Evolutionary conservation across 2,797 vertebrate species (phyloP), one percentile per base, ranked within the genome.

Genomic region (Leptoclinus maculatus): DNA sequence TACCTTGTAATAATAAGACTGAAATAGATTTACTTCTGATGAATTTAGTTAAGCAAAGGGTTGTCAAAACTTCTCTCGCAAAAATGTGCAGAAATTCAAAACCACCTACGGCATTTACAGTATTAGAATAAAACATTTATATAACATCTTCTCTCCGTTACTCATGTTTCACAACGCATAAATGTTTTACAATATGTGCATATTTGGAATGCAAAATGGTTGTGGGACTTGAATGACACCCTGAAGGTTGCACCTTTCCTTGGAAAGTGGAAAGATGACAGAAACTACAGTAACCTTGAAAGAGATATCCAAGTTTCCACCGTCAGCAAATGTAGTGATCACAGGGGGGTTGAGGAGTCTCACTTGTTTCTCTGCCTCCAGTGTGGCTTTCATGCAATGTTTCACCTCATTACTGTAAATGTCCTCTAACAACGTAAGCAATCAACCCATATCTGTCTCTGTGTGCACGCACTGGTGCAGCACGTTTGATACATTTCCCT

Each of bases 381-480:
- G 59, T 78, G 65, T 70, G 63, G 63, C 56, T 76, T 89, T 76
- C 84, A 78, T 85, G 87, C 83, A 73, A 73, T 85, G 71, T 68
- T 90, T 88, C 80, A 83, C 83, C 87, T 90, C 79, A 84, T 88
- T 87, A 83, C 80, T 72, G 72, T 76, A 84, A 87, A 86, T 63
- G 89, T 84, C 84, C 87, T 89, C 74, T 76, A 79, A 87, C 83
- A 80, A 84, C 64, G 71, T 62, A 62, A 57, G 73, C 76, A 79
- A 80, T 89, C 78, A 87, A 66, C 78, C 80, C 66, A 76, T 83
- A 76, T 85, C 57, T 81, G 82, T 83, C 82, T 86, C 78, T 67
- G 11, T 38, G 64, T 36, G 64, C 36, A 51, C 14, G 51, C 71
- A 32, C 36, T 7, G 41, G 27, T 74, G 71, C 74, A 78, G 71